A percentile compares a stretch with the other conserved stretches of the same genome.
Conservation (phyloP, 2,797 vertebrate genomes). For the Vespertilio murinus region DNA sequence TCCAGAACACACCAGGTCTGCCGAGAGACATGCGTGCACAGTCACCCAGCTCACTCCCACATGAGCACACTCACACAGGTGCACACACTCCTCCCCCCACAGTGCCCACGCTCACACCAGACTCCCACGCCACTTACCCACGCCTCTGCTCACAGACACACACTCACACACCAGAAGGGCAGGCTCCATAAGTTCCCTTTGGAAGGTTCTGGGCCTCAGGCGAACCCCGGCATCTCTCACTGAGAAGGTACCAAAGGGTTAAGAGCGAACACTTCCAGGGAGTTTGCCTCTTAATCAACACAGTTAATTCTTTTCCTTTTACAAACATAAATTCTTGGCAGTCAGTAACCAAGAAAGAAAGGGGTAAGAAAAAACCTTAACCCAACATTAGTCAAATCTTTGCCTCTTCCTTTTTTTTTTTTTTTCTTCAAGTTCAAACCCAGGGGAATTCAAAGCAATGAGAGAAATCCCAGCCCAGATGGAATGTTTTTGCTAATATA, state of each 20-base stretch:
- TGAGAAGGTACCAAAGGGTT: constrained; percentile 68
- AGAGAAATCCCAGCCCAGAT: constrained; percentile 80
- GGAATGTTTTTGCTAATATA: constrained; percentile 81
- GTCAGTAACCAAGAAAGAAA: constrained; percentile 78
- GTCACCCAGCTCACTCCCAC: neutral
- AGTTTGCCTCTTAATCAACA: constrained; percentile 81
- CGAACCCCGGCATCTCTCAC: neutral
- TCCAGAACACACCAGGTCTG: neutral
- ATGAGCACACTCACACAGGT: neutral
- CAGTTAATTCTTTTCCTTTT: constrained; percentile 81
- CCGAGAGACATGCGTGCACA: neutral
- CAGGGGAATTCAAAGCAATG: constrained; percentile 79
- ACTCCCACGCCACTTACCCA: neutral
- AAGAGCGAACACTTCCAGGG: constrained; percentile 73
- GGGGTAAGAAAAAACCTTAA: constrained; percentile 68
- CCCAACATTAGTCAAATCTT: constrained; percentile 80
- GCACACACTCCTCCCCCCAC: neutral
- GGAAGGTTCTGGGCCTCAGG: constrained; percentile 31
- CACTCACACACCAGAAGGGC: neutral
- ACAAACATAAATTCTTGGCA: constrained; percentile 81
- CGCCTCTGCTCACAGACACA: neutral
- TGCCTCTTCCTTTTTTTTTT: constrained; percentile 75
- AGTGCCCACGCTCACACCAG: neutral
- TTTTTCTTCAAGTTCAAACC: constrained; percentile 68
- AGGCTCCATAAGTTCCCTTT: neutral